phyloP scores from a whole-genome alignment of 2,113 vertebrate species.

The Myotis davidii region DNA sequence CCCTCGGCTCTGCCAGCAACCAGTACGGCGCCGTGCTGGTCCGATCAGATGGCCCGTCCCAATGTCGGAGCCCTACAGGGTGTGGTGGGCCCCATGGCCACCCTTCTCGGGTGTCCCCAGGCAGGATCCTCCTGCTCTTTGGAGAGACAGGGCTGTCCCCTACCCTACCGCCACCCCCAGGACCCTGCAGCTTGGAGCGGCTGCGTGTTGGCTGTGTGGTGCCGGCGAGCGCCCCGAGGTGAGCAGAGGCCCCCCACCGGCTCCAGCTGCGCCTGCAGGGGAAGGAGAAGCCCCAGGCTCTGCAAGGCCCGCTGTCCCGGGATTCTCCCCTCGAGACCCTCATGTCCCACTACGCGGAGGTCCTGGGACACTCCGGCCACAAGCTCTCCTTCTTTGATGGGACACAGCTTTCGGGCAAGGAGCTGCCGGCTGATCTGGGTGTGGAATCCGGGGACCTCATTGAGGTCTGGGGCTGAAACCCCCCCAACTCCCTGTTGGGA shows the following conservation, averaged over 20 bases:
- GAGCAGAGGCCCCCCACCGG: neutral
- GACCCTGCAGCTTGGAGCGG: constrained; percentile 79
- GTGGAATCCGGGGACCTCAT: constrained; percentile 79
- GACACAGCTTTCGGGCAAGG: constrained; percentile 75
- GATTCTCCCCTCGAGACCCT: constrained; percentile 76
- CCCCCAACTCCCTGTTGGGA: neutral
- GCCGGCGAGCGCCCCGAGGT: constrained; percentile 59
- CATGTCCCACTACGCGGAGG: constrained; percentile 74
- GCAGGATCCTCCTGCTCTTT: constrained; percentile 79
- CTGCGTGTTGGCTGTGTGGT: constrained; percentile 82
- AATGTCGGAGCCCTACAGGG: constrained; percentile 76
- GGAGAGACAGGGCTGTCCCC: constrained; percentile 79
- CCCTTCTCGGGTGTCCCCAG: constrained; percentile 72
- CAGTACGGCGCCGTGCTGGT: too few species aligned
- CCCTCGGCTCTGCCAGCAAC: too few species aligned
- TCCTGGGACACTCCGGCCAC: constrained; percentile 71
- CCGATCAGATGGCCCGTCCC: too few species aligned
- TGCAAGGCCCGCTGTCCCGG: constrained; percentile 70
- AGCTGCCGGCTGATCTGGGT: constrained; percentile 70
- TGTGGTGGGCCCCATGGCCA: constrained; percentile 78
- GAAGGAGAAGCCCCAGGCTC: constrained; percentile 75
- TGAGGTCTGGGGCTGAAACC: constrained; percentile 74
- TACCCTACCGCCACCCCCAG: constrained; percentile 65
- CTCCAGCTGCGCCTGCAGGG: constrained; percentile 76
- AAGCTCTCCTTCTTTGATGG: constrained; percentile 78